Conservation (phyloP, 2,888 invertebrate species). For the Caenorhabditis sp. region DNA sequence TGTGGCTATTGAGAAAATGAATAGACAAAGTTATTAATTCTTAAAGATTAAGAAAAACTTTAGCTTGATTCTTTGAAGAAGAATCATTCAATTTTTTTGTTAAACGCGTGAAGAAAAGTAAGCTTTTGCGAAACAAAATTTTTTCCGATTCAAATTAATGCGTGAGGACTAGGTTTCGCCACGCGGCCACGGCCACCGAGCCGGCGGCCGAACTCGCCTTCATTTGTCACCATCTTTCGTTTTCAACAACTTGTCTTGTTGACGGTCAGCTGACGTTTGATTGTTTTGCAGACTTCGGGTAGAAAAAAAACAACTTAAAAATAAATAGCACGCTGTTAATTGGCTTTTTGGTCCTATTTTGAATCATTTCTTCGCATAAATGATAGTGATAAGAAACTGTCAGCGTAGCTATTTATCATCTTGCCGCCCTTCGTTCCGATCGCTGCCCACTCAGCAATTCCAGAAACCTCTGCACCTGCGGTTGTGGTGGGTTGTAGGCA, state of each 20-base stretch:
- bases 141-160: neutral
- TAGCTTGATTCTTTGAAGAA: too few relatives aligned
- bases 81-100: too few relatives aligned
- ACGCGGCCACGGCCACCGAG: conserved; percentile 8
- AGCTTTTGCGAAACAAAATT: too few relatives aligned
- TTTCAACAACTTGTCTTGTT: neutral
- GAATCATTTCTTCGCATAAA: conserved; percentile 54
- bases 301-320: conserved; percentile 27
- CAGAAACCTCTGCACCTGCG: conserved; percentile 40
- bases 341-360: conserved; percentile 10
- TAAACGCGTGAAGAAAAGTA: neutral
- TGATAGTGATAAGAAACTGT: conserved; percentile 56
- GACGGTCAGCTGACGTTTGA: conserved; percentile 19
- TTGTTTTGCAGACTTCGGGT: conserved; percentile 40
- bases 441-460: conserved; percentile 29
- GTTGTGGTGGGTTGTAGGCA: conserved; percentile 27
- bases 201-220: conserved; percentile 15
- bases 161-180: neutral
- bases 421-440: conserved; percentile 29
- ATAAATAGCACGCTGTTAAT: conserved; percentile 24
- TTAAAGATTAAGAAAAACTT: too few relatives aligned
- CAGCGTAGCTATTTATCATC: conserved; percentile 46
- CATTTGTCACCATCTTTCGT: conserved; percentile 23
- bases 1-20: neutral
- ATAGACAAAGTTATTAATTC: too few relatives aligned